A percentile compares a stretch with the other conserved stretches of the same genome.
Evolutionary conservation across 2,113 vertebrate species (phyloP).

Genomic region (Ivindomyrus marchei): DNA sequence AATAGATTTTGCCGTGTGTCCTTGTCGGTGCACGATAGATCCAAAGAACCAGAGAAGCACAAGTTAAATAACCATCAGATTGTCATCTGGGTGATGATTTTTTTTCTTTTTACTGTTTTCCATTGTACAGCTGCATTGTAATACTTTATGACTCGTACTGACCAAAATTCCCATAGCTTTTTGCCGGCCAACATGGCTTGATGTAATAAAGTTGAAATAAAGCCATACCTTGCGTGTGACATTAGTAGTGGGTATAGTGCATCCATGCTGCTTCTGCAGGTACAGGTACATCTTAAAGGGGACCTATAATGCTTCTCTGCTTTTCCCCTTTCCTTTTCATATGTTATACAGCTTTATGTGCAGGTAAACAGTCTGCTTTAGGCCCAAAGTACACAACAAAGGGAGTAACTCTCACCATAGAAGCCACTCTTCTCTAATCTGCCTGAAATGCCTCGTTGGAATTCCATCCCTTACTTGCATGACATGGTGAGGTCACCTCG

Average conservation of each 20-base stretch:
- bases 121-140: not conserved
- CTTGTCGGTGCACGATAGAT: not conserved
- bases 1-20: not conserved
- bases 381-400: not conserved
- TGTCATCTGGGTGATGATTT: not conserved
- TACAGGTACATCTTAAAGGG: not conserved
- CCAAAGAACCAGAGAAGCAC: not conserved
- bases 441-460: not conserved
- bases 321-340: not conserved
- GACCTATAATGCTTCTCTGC: not conserved
- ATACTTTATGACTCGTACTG: not conserved
- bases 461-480: not conserved
- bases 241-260: not conserved
- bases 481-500: not conserved
- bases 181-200: not conserved
- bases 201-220: not conserved
- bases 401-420: not conserved
- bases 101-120: not conserved
- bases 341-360: not conserved
- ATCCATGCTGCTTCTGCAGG: not conserved
- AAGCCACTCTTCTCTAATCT: not conserved
- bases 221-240: not conserved
- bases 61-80: not conserved
- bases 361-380: not conserved
- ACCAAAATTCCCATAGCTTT: not conserved